These are phyloP conservation scores for Actinia tenebrosa DNA, from an alignment of 64 coral and sea anemone species.

Conservation along the genomic window DNA sequence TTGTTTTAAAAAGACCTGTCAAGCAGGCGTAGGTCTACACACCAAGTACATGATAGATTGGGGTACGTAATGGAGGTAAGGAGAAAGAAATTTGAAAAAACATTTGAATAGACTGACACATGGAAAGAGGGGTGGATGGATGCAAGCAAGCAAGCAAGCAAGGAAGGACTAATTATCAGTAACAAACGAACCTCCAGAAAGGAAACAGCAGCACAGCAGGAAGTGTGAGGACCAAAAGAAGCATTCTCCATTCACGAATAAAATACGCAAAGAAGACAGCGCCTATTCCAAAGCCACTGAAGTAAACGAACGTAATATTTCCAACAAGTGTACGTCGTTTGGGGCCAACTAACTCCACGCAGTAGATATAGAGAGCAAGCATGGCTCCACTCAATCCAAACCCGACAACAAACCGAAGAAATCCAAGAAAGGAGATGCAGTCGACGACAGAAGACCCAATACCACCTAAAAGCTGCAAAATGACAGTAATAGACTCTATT, in stretches of 20 bases:
- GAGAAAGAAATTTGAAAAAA: no score
- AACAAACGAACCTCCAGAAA: slow-evolving; percentile 53
- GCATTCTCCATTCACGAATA: slow-evolving; percentile 30
- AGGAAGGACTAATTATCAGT: background rate
- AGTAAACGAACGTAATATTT: slow-evolving; percentile 33
- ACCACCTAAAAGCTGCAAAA: slow-evolving; percentile 18
- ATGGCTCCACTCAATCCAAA: slow-evolving; percentile 35
- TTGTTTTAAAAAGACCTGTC: background rate
- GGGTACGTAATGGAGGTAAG: no score
- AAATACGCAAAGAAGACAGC: slow-evolving; percentile 36
- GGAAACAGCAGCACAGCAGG: slow-evolving; percentile 28
- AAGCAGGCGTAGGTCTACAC: no score
- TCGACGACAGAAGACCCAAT: slow-evolving; percentile 40
- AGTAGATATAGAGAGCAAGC: slow-evolving; percentile 41
- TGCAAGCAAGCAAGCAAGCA: no score
- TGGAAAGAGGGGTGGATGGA: no score
- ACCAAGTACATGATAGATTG: no score
- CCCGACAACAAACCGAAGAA: slow-evolving; percentile 45
- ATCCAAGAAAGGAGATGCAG: slow-evolving; percentile 37
- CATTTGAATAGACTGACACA: no score
- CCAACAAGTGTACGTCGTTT: slow-evolving; percentile 29
- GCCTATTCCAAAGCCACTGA: slow-evolving; percentile 24
- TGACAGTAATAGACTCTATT: no score
- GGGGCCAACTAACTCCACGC: slow-evolving; percentile 57
- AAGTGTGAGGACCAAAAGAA: background rate